Percentiles rank a stretch among this genome's conserved stretches.
phyloP scores from a whole-genome alignment of 1,140 invertebrate species.

The Homalodisca vitripennis region DNA sequence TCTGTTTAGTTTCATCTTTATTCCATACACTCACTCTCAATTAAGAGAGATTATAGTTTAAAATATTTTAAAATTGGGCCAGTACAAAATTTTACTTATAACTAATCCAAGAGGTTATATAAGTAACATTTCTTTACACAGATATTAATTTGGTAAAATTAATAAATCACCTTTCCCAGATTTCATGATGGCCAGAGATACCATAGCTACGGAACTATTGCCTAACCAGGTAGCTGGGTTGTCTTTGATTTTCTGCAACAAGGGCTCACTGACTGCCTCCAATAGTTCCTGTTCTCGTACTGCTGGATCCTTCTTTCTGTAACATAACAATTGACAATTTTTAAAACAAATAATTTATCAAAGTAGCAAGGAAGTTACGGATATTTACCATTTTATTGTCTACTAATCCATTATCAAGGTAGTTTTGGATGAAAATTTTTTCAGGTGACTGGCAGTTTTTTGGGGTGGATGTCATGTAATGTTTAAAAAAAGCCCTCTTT shows the following conservation, averaged over 20 bases:
- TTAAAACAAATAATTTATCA: background rate
- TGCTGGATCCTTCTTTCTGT: constrained; percentile 76
- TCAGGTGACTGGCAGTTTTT: too few relatives aligned
- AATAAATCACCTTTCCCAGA: constrained; percentile 55
- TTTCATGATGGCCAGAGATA: constrained; percentile 69
- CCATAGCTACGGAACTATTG: constrained; percentile 64
- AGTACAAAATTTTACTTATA: constrained; percentile 37
- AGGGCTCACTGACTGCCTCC: constrained; percentile 59
- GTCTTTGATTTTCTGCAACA: constrained; percentile 61
- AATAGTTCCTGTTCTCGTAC: constrained; percentile 72
- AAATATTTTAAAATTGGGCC: background rate
- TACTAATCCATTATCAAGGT: too few relatives aligned
- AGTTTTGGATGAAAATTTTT: too few relatives aligned
- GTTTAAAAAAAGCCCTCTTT: too few relatives aligned
- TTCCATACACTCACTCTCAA: background rate
- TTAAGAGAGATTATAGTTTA: background rate
- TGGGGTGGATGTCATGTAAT: too few relatives aligned
- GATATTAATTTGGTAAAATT: too few relatives aligned
- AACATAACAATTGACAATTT: constrained; percentile 35
- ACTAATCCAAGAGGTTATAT: constrained; percentile 27
- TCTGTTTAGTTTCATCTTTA: background rate
- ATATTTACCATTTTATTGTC: too few relatives aligned
- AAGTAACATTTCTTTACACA: too few relatives aligned
- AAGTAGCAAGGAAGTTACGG: too few relatives aligned
- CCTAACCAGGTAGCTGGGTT: constrained; percentile 67